Evolutionary conservation across 2,113 vertebrate species (phyloP).

Genomic region (zebrafish (Danio rerio)): DNA sequence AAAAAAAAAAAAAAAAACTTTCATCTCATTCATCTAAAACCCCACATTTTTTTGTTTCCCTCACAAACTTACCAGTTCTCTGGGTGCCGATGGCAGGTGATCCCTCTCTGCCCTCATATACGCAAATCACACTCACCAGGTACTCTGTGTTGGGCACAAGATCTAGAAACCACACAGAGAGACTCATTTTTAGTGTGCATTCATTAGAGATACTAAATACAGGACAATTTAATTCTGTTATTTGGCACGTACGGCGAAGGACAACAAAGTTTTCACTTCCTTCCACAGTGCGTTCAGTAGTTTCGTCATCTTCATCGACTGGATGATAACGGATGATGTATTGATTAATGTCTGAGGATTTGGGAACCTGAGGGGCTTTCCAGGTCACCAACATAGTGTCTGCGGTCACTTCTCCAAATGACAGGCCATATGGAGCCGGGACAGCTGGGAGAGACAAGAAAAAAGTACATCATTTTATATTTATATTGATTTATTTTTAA

Average conservation of each 20-base stretch:
- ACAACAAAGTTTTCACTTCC: constrained; percentile 78
- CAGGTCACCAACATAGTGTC: constrained; percentile 88
- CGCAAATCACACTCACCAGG: constrained; percentile 87
- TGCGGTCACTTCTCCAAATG: constrained; percentile 84
- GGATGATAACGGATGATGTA: constrained; percentile 90
- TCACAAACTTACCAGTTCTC: constrained; percentile 81
- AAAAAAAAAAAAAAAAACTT: too few species aligned
- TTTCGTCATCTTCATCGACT: constrained; percentile 87
- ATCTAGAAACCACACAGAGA: constrained; percentile 70
- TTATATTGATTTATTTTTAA: too few species aligned
- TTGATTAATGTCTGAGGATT: constrained; percentile 78
- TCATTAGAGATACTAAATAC: neutral
- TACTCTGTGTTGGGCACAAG: constrained; percentile 92
- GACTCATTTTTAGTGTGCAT: neutral
- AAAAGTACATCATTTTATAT: neutral
- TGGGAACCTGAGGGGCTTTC: constrained; percentile 81
- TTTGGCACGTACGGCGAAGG: constrained; percentile 81
- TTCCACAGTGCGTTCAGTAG: constrained; percentile 82
- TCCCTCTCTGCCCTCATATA: constrained; percentile 90
- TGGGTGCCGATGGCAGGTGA: constrained; percentile 81
- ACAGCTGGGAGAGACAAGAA: constrained; percentile 78
- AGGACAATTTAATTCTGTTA: too few species aligned
- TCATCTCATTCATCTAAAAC: too few species aligned
- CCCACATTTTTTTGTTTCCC: too few species aligned
- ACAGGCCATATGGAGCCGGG: constrained; percentile 87